Evolutionary conservation across 2,797 vertebrate genomes (phyloP), one percentile per base, ranked within the genome.

Genomic region (Peromyscus attwateri): DNA sequence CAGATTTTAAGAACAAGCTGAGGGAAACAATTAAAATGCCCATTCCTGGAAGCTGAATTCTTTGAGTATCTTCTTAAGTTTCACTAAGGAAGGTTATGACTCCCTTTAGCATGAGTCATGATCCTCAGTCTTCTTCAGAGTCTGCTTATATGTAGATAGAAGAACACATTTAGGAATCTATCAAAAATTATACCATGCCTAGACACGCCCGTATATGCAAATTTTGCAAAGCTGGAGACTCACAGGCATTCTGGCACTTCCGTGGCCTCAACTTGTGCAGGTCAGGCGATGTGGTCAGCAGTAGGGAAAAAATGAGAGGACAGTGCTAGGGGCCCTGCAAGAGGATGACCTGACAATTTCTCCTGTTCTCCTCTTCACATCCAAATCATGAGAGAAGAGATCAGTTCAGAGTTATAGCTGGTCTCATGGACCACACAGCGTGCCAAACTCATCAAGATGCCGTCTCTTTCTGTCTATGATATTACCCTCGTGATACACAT

Each of bases 271-370:
- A 5, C 21, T 13, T 79, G 46, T 46, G 10, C 34, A 62, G 25
- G 13, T 11, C 43, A 57, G 37, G 37, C 34, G 40, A 29, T 1
- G 6, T 29, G 5, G 52, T 7, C 52, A 46, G 55, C 13, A 43
- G 3, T 4, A 49, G 57, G 55, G 40, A 83, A 49, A 83, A 46
- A 37, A 6, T 23, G 3, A 91, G 17, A 49, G 1, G 7, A 27
- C 25, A 19, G 10, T 3, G 12, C 14, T 6, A 21, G 3, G 52
- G 12, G 4, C 14, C 3, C 1, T 43, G 6, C 5, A 37, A 66
- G 6, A 60, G 13, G 3, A 8, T 7, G 29, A 60, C 16, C 1
- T 14, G 27, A 25, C 49, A 29, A 10, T 62, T 31, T 27, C n/a
- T 19, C 64, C 6, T 9, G 0, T 43, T 60, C 6, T 68, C 21